phyloP scores from a whole-genome alignment of 35 echinoderm and acorn worm species.

The Lytechinus pictus region DNA sequence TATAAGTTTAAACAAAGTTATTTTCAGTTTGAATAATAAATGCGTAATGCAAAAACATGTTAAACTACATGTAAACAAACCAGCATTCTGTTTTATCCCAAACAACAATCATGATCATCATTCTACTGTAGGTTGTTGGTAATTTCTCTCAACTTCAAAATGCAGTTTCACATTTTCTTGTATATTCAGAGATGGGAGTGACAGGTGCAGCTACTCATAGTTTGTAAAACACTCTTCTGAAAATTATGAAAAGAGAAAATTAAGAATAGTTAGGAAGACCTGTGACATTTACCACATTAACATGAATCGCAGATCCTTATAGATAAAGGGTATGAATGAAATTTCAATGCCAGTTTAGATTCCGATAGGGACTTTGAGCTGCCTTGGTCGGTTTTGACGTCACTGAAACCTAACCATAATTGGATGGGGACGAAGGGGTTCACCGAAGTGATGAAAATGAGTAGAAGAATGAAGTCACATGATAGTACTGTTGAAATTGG shows the following conservation, averaged over 20 bases:
- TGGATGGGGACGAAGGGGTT: not conserved
- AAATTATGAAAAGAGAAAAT: not conserved
- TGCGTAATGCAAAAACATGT: too few species aligned
- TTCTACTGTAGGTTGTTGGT: too few species aligned
- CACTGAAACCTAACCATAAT: not conserved
- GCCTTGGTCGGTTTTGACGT: not conserved
- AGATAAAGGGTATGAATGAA: not conserved
- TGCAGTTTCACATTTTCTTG: too few species aligned
- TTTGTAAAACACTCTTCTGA: not conserved
- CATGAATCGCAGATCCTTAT: not conserved
- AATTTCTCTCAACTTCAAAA: too few species aligned
- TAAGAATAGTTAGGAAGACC: not conserved
- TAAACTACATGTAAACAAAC: too few species aligned
- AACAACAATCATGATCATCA: too few species aligned
- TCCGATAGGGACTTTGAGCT: not conserved
- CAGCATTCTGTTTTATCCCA: too few species aligned
- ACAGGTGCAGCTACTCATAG: too few species aligned
- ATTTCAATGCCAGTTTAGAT: not conserved
- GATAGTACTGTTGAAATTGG: not conserved
- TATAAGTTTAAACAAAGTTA: not conserved
- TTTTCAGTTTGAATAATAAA: too few species aligned
- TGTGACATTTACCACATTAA: not conserved
- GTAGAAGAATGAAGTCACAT: constrained; percentile 30
- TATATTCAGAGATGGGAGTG: too few species aligned
- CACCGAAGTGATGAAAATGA: not conserved